Conservation (phyloP, 30 jellyfish, hydroid and myxozoan genomes). For the Nemopilema nomurai region DNA sequence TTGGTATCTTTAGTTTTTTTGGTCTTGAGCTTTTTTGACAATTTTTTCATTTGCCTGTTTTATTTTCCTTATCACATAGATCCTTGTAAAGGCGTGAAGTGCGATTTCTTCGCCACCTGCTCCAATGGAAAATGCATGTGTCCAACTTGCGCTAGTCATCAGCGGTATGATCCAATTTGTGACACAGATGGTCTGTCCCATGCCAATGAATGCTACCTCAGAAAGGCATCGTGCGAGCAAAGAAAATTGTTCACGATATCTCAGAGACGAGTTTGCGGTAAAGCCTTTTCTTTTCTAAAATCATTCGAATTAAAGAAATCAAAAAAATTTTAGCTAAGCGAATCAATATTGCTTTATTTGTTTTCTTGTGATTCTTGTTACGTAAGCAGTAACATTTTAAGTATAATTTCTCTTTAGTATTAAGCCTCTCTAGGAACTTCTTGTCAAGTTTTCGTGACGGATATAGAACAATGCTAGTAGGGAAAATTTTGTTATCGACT, state of each 20-base stretch:
- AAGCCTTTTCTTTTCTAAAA: not conserved
- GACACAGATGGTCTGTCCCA: conserved; percentile 71
- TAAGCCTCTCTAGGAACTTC: no score
- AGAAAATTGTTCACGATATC: conserved; percentile 26
- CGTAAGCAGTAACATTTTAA: no score
- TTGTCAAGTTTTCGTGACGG: no score
- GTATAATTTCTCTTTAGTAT: no score
- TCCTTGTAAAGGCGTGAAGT: conserved; percentile 52
- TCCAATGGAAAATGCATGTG: conserved; percentile 54
- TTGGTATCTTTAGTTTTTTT: no score
- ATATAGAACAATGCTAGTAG: no score
- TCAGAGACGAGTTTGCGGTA: conserved; percentile 79
- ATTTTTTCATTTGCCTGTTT: no score
- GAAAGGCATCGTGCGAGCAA: conserved; percentile 60
- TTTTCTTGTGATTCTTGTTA: no score
- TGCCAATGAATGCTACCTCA: conserved; percentile 75
- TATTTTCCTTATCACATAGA: conserved; percentile 25
- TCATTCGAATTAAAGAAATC: no score
- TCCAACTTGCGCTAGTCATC: conserved; percentile 55
- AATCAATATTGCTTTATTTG: no score
- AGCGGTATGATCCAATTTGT: conserved; percentile 70
- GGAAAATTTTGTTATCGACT: no score
- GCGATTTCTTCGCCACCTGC: conserved; percentile 58
- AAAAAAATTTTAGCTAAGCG: no score
- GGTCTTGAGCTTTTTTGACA: not conserved